These are phyloP conservation scores for Hydrotaea diabolus DNA, from an alignment of 2,888 invertebrate genomes.

Conservation along the genomic window DNA sequence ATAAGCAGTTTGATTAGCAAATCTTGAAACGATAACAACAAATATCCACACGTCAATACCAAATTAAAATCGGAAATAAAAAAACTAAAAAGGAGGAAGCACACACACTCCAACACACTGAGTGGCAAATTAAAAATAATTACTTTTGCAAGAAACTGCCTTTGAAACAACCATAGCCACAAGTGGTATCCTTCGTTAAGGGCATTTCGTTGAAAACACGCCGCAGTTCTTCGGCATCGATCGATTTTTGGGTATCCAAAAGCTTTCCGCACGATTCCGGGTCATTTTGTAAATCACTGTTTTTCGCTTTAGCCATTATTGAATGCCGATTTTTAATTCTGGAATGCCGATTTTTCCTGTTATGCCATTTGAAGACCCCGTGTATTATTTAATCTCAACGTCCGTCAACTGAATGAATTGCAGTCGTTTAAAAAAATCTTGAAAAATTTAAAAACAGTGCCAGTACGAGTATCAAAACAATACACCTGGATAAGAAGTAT, in stretches of 20 bases:
- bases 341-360: not conserved
- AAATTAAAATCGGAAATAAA: not conserved
- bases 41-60: not conserved
- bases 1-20: constrained; percentile 79
- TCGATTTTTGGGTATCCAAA: constrained; percentile 53
- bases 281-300: constrained; percentile 33
- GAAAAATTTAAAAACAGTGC: constrained; percentile 30
- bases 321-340: not conserved
- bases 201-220: constrained; percentile 80
- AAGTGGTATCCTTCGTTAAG: constrained; percentile 83
- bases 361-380: not conserved
- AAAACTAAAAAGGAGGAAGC: too few species aligned
- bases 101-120: not conserved
- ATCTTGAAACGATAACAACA: constrained; percentile 69
- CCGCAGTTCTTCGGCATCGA: constrained; percentile 72
- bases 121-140: not conserved
- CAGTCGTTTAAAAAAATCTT: constrained; percentile 4
- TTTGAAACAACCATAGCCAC: constrained; percentile 84
- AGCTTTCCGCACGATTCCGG: constrained; percentile 46
- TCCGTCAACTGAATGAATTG: constrained; percentile 44
- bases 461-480: too few species aligned
- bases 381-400: constrained; percentile 51
- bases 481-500: not conserved
- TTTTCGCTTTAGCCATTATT: constrained; percentile 35
- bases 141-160: constrained; percentile 83